A percentile compares a stretch with the other conserved stretches of the same genome.
phyloP scores from a whole-genome alignment of 2,888 invertebrate species.

The Diaphora mendica region DNA sequence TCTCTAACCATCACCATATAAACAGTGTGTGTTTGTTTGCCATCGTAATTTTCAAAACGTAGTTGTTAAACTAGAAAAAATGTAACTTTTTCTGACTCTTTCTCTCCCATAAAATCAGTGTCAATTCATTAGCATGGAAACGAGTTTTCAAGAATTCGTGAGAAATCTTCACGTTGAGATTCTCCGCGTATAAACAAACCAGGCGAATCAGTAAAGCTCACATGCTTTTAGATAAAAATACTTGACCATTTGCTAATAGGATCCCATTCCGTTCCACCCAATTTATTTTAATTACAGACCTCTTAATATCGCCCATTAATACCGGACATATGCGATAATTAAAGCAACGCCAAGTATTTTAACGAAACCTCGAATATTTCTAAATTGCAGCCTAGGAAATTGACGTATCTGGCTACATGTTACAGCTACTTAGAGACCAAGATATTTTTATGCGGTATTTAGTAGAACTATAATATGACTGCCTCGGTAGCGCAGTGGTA shows the following conservation, averaged over 20 bases:
- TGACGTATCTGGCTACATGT: background rate
- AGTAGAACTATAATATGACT: background rate
- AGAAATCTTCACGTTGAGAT: slow-evolving; percentile 3
- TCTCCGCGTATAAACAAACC: slow-evolving; percentile 4
- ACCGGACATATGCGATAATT: slow-evolving; percentile 11
- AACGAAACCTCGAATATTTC: background rate
- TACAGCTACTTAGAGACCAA: background rate
- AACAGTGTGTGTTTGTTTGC: background rate
- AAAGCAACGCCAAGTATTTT: slow-evolving; percentile 7
- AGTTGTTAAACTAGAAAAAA: background rate
- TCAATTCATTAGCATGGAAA: slow-evolving; percentile 14
- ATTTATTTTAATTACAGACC: slow-evolving; percentile 25
- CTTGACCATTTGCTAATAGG: slow-evolving; percentile 22
- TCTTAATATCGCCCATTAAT: slow-evolving; percentile 15
- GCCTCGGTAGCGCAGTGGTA: no score
- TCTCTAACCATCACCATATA: background rate
- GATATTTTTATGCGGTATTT: slow-evolving; percentile 1
- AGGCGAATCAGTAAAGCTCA: background rate
- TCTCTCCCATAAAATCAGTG: slow-evolving; percentile 7
- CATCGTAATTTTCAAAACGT: background rate
- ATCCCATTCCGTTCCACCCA: slow-evolving; percentile 21
- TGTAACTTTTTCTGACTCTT: slow-evolving; percentile 3
- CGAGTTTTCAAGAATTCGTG: slow-evolving; percentile 11
- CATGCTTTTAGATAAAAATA: slow-evolving; percentile 16
- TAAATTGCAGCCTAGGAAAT: slow-evolving; percentile 5